phyloP scores from a whole-genome alignment of 1,140 invertebrate genomes.

The Stratiolaelaps scimitus region DNA sequence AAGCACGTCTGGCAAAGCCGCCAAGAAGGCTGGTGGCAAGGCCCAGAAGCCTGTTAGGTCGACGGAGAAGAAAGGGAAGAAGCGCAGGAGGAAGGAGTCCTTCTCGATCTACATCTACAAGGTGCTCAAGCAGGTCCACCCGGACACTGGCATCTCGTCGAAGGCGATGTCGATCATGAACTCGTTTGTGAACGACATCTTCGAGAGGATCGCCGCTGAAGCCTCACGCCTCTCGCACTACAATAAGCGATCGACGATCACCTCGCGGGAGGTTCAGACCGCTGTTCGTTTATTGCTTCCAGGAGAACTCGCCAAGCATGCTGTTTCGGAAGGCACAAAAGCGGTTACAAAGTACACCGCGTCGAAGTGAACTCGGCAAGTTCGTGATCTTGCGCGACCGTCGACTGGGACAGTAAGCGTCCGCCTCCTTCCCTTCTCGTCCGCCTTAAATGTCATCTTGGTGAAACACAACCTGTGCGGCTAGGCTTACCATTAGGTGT shows the following conservation, averaged over 20 bases:
- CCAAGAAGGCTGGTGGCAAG: slow-evolving; percentile 41
- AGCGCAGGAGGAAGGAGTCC: slow-evolving; percentile 35
- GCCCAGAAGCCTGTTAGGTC: slow-evolving; percentile 38
- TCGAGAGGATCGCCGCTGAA: slow-evolving; percentile 42
- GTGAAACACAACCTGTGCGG: no score
- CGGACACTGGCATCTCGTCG: slow-evolving; percentile 43
- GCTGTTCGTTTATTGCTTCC: slow-evolving; percentile 41
- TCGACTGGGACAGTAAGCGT: no score
- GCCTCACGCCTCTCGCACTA: slow-evolving; percentile 39
- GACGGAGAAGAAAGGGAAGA: slow-evolving; percentile 40
- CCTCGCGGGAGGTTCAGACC: slow-evolving; percentile 42
- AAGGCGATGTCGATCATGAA: slow-evolving; percentile 48
- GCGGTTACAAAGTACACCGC: slow-evolving; percentile 45
- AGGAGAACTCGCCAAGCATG: slow-evolving; percentile 43
- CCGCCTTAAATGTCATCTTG: no score
- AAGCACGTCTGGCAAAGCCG: slow-evolving; percentile 41
- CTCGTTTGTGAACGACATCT: slow-evolving; percentile 43
- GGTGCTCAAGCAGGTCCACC: slow-evolving; percentile 41
- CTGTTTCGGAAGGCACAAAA: slow-evolving; percentile 45
- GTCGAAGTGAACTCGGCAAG: slow-evolving; percentile 42
- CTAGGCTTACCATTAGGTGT: no score
- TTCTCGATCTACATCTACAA: slow-evolving; percentile 36
- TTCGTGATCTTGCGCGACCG: no score
- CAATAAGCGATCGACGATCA: slow-evolving; percentile 41
- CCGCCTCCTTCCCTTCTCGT: no score